phyloP scores from a whole-genome alignment of 2,888 invertebrate species.

The Drosophila quinaria region DNA sequence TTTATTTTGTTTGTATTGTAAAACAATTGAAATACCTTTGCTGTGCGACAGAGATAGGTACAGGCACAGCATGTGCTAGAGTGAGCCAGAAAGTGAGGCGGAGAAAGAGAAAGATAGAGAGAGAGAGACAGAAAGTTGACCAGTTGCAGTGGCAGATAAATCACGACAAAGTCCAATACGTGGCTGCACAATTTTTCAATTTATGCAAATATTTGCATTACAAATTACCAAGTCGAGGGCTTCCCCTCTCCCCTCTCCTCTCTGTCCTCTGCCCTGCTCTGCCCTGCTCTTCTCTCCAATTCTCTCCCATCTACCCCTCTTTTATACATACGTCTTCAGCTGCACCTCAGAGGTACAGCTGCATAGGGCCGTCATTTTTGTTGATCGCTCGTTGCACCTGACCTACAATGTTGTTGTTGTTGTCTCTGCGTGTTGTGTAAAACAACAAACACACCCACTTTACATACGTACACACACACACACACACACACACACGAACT shows the following conservation, averaged over 20 bases:
- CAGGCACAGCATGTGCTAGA: background rate
- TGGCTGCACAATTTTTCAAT: conserved; percentile 65
- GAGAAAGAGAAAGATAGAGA: background rate
- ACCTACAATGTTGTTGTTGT: conserved; percentile 62
- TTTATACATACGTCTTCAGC: background rate
- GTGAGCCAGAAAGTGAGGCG: background rate
- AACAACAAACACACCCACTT: conserved; percentile 76
- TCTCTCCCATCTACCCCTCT: background rate
- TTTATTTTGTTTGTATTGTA: conserved; percentile 38
- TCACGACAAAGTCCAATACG: conserved; percentile 57
- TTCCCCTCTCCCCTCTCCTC: background rate
- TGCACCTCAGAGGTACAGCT: conserved; percentile 23
- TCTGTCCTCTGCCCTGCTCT: background rate
- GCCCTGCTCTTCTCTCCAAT: background rate
- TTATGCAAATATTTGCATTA: conserved; percentile 80
- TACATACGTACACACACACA: conserved; percentile 39
- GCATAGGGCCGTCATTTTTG: conserved; percentile 51
- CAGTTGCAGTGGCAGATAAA: conserved; percentile 51
- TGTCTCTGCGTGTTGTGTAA: conserved; percentile 49
- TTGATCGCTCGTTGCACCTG: conserved; percentile 62
- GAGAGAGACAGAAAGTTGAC: background rate
- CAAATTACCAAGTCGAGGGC: conserved; percentile 66
- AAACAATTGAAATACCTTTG: conserved; percentile 60
- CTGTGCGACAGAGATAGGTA: conserved; percentile 28
- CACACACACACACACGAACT: background rate